Evolutionary conservation across 1,140 invertebrate genomes (phyloP), one percentile per base, ranked within the genome.

Genomic region (Dreissena polymorpha): DNA sequence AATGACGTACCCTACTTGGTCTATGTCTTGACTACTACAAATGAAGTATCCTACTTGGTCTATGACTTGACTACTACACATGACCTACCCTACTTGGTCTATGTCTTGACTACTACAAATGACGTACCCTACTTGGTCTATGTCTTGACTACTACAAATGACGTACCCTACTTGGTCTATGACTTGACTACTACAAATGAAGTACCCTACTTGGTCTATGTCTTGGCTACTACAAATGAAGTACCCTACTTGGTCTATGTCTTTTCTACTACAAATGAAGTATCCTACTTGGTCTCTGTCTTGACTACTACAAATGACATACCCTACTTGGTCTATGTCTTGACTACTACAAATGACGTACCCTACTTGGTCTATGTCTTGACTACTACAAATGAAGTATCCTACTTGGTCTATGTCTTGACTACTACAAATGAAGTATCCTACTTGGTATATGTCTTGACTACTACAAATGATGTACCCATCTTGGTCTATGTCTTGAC

Each of bases 121-220:
- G 2, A 84, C 91, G 86, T 88, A 90, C 92, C 97, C 97, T 90
- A 96, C 95, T 93, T 96, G 95, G 12, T 39, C 39, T 39, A 2
- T 39, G 39, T 39, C 39, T 39, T 5, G 39, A 5, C 39, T 8
- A 39, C 39, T 39, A 39, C 39, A 39, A 39, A 39, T 2, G 2
- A 84, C 91, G 86, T 88, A 90, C 92, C 97, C 97, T 90, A 96
- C 95, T 93, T 96, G 95, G 12, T 39, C 39, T 39, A 2, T 39
- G 39, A 5, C 39, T 39, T 5, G 39, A 5, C 39, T 8, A 39
- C 39, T 39, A 39, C 39, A 39, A 39, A 39, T 2, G 2, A 84
- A 90, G 86, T 88, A 90, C 92, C 97, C 97, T 90, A 96, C 95
- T 93, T 96, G 95, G 12, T 39, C 39, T 39, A 2, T 39, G 39